Evolutionary conservation across 2,113 vertebrate species (phyloP).

Genomic region (Tachysurus fulvidraco): DNA sequence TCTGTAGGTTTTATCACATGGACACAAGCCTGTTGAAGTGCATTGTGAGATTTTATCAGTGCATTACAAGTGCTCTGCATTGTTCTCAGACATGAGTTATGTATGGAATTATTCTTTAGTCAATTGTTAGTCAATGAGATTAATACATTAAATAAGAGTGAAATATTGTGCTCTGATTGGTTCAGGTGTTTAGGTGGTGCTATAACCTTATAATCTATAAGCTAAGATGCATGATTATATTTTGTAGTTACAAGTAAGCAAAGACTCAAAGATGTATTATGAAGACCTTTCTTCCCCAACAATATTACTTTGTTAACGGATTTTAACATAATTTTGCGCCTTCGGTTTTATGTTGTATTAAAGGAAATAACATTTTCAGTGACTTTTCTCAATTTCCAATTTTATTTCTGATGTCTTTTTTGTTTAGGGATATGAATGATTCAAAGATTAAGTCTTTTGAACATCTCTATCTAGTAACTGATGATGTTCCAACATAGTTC

Average conservation of each 20-base stretch:
- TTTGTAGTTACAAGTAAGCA: not conserved
- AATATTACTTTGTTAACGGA: not conserved
- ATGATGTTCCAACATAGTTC: not conserved
- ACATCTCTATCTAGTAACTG: not conserved
- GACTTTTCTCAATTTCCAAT: not conserved
- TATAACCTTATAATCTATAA: not conserved
- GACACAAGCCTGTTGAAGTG: not conserved
- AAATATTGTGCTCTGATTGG: not conserved
- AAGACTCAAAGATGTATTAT: not conserved
- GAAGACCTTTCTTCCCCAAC: not conserved
- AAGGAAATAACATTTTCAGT: not conserved
- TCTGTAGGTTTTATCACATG: not conserved
- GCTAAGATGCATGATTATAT: not conserved
- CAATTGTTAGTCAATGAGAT: not conserved
- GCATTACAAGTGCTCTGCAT: not conserved
- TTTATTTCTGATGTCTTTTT: not conserved
- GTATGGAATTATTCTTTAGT: not conserved
- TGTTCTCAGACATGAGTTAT: not conserved
- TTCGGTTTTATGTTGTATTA: not conserved
- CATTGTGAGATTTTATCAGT: not conserved
- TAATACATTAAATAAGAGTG: not conserved
- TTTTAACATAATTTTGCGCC: not conserved
- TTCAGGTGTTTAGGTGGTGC: not conserved
- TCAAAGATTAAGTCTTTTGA: not conserved
- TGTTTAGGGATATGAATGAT: not conserved